phyloP scores from a whole-genome alignment of 2,888 invertebrate species.

The Conomelus anceps region DNA sequence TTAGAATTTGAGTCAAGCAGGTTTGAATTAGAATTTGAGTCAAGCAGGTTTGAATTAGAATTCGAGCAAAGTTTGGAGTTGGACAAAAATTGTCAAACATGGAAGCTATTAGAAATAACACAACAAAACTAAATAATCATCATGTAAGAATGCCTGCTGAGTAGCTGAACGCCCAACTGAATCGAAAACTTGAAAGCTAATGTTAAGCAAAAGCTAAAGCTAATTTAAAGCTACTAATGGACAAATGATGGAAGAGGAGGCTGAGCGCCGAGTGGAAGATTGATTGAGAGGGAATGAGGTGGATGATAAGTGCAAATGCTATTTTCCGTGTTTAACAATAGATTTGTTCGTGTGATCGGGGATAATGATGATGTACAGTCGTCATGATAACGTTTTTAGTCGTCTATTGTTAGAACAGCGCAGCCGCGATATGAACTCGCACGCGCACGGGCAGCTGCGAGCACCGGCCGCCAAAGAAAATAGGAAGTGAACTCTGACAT shows the following conservation, averaged over 20 bases:
- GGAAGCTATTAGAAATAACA: too few species aligned
- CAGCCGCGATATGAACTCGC: not conserved
- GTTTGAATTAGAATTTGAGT: too few species aligned
- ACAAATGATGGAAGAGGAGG: not conserved
- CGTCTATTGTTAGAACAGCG: not conserved
- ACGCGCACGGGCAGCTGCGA: not conserved
- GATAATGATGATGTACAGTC: not conserved
- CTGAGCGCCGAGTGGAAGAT: not conserved
- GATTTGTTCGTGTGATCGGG: not conserved
- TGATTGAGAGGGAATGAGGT: not conserved
- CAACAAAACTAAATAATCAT: too few species aligned
- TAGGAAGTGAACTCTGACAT: not conserved
- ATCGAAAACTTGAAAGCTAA: too few species aligned
- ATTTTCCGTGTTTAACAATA: not conserved
- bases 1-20: too few species aligned
- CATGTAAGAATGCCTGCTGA: too few species aligned
- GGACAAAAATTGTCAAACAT: too few species aligned
- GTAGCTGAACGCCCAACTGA: too few species aligned
- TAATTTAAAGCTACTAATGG: too few species aligned
- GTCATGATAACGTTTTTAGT: not conserved
- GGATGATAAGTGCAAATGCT: not conserved
- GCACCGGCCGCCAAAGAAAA: not conserved
- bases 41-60: too few species aligned
- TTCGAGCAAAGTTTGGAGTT: too few species aligned
- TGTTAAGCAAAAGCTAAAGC: too few species aligned